These are phyloP conservation scores for Drosophila formosana DNA, from an alignment of 2,888 invertebrate genomes.

Conservation along the genomic window DNA sequence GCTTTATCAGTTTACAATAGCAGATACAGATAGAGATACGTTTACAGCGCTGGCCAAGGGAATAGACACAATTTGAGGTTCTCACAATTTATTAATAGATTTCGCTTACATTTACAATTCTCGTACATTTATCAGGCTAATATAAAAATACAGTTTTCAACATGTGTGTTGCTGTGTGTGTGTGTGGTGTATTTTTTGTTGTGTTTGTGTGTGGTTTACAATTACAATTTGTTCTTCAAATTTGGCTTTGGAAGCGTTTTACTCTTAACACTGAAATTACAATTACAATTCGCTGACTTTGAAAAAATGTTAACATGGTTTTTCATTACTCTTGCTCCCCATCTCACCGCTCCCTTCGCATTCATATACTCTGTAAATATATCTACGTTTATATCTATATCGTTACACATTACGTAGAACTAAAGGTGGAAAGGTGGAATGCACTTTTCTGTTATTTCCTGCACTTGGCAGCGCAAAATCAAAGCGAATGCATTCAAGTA, in stretches of 20 bases:
- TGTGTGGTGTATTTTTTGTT: conserved; percentile 34
- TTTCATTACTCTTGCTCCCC: conserved; percentile 13
- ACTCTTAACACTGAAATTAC: conserved; percentile 58
- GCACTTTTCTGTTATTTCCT: conserved; percentile 14
- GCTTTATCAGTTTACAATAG: conserved; percentile 23
- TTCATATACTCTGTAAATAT: conserved; percentile 10
- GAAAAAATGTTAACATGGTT: conserved; percentile 57
- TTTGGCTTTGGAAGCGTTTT: conserved; percentile 73
- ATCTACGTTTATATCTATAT: conserved; percentile 15
- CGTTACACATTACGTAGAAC: conserved; percentile 31
- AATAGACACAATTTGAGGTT: conserved; percentile 26
- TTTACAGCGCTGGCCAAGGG: conserved; percentile 8
- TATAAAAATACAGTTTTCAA: conserved; percentile 75
- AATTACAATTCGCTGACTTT: conserved; percentile 55
- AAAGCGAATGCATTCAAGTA: conserved; percentile 41
- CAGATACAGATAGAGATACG: no score
- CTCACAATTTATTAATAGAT: conserved; percentile 57
- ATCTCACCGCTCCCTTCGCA: not conserved
- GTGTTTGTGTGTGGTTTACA: conserved; percentile 15
- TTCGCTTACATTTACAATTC: conserved; percentile 61
- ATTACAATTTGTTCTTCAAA: conserved; percentile 28
- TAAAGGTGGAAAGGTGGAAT: conserved; percentile 19
- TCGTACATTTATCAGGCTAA: conserved; percentile 64
- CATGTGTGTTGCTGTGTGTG: conserved; percentile 32
- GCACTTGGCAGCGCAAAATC: conserved; percentile 16